Evolutionary conservation across 2,888 invertebrate species (phyloP), one percentile per base, ranked within the genome.

Genomic region (Drosophila birchii): DNA sequence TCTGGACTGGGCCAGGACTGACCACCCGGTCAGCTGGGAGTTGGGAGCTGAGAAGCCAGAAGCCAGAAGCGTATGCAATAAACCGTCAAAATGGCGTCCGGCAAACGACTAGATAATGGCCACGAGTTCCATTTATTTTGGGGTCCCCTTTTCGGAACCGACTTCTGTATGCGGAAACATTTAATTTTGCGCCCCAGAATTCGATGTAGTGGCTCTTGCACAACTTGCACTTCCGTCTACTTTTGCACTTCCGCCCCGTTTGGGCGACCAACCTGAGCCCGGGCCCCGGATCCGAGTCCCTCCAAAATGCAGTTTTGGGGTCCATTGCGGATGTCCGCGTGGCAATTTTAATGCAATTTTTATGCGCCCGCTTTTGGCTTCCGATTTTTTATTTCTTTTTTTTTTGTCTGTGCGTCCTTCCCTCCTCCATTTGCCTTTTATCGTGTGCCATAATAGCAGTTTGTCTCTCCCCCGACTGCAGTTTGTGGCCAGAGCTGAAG

Each of bases 311-410:
- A 68, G 59, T 69, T 62, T 62, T 43, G 44, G 71, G 70, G 71
- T 76, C 75, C 80, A 72, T 83, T 86, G 67, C 90, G 86, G 86
- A 86, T 86, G 84, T 86, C 86, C 86, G 90, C 78, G 80, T 76
- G 69, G 85, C 90, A 79, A 78, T 89, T 86, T 89, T 88, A 88
- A 86, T 86, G 90, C 86, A 86, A 88, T 89, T 89, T 86, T 86
- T 86, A 88, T 88, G 85, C 89, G 76, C 87, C 77, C 84, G 84
- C 78, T 74, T 61, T 80, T 71, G 66, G 76, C 75, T 85, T 87
- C 78, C 86, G 62, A 81, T 84, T 81, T 64, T 69, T 64, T 59
- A 62, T 59, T 55, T 59, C 53, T 44, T 57, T 66, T 38, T 49
- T 45, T 75, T 55, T 68, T 34, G 45, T 43, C 38, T 8, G 20